These are phyloP conservation scores for Syngnathus floridae DNA, from an alignment of 2,113 vertebrate genomes.

Conservation along the genomic window DNA sequence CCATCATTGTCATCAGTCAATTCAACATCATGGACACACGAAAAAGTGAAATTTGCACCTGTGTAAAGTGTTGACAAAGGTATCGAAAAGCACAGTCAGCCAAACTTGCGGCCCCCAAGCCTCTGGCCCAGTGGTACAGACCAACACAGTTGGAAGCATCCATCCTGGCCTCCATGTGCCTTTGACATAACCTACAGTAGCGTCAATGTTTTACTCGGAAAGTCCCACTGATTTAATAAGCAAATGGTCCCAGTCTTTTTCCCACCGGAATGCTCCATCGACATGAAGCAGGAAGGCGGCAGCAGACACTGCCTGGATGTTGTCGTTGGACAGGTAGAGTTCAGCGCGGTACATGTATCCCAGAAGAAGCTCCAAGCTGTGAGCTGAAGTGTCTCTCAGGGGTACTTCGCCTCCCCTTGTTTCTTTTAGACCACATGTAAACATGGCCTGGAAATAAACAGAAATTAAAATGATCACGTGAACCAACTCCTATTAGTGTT, in stretches of 20 bases:
- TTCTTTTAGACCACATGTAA: slow-evolving; percentile 84
- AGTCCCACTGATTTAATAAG: not conserved
- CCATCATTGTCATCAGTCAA: too few relatives aligned
- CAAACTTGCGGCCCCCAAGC: slow-evolving; percentile 78
- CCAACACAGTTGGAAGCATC: slow-evolving; percentile 86
- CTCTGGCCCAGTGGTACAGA: slow-evolving; percentile 81
- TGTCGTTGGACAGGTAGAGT: slow-evolving; percentile 70
- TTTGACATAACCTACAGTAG: slow-evolving; percentile 69
- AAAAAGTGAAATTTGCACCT: slow-evolving; percentile 19
- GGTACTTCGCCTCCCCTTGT: slow-evolving; percentile 73
- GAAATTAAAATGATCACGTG: not conserved
- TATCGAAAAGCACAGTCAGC: slow-evolving; percentile 74
- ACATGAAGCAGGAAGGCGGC: slow-evolving; percentile 85
- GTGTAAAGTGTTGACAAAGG: slow-evolving; percentile 78
- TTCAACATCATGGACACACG: not conserved
- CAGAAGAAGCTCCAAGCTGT: slow-evolving; percentile 74
- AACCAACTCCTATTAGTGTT: not conserved
- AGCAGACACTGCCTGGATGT: slow-evolving; percentile 79
- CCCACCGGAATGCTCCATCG: slow-evolving; percentile 74
- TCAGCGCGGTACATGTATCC: slow-evolving; percentile 77
- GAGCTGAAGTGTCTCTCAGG: slow-evolving; percentile 75
- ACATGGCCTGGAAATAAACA: slow-evolving; percentile 71
- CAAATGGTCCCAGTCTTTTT: not conserved
- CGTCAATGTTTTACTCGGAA: not conserved
- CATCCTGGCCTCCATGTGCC: slow-evolving; percentile 83